Percentiles rank a stretch among this genome's conserved stretches.
phyloP scores from a whole-genome alignment of 92 coral and sea anemone species.

The Actinernus sp. region DNA sequence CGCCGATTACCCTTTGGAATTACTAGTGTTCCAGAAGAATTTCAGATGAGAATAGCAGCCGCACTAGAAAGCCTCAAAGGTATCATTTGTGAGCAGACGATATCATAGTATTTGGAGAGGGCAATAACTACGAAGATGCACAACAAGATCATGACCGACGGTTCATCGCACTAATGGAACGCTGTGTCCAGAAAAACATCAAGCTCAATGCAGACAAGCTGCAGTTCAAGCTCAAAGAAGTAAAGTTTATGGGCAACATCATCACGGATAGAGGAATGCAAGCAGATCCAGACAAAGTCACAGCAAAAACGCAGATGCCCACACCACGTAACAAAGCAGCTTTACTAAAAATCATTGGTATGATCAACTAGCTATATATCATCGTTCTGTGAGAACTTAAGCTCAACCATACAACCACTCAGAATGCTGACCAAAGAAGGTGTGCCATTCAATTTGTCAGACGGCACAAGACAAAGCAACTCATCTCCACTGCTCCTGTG shows the following conservation, averaged over 20 bases:
- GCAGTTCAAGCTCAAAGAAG: conserved; percentile 32
- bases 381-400: conserved; percentile 56
- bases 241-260: conserved; percentile 66
- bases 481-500: conserved; percentile 40
- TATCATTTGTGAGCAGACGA: conserved; percentile 48
- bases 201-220: conserved; percentile 43
- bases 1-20: conserved; percentile 58
- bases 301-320: conserved; percentile 56
- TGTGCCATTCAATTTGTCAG: conserved; percentile 55
- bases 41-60: conserved; percentile 32
- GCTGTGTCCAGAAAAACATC: conserved; percentile 25
- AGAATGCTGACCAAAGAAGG: conserved; percentile 37
- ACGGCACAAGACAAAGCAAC: conserved; percentile 39
- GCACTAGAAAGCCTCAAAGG: conserved; percentile 15
- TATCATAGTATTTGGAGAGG: conserved; percentile 57
- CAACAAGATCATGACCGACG: conserved; percentile 63
- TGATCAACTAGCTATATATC: conserved; percentile 63
- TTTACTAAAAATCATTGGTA: conserved; percentile 54
- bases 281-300: conserved; percentile 55
- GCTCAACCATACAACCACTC: conserved; percentile 48
- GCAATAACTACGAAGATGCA: conserved; percentile 33
- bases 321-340: conserved; percentile 61
- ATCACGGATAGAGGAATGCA: conserved; percentile 49
- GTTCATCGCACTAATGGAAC: conserved; percentile 58
- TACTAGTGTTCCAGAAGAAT: conserved; percentile 61